Evolutionary conservation across 1,140 invertebrate genomes (phyloP), one percentile per base, ranked within the genome.

Genomic region (Drosophila lowei): DNA sequence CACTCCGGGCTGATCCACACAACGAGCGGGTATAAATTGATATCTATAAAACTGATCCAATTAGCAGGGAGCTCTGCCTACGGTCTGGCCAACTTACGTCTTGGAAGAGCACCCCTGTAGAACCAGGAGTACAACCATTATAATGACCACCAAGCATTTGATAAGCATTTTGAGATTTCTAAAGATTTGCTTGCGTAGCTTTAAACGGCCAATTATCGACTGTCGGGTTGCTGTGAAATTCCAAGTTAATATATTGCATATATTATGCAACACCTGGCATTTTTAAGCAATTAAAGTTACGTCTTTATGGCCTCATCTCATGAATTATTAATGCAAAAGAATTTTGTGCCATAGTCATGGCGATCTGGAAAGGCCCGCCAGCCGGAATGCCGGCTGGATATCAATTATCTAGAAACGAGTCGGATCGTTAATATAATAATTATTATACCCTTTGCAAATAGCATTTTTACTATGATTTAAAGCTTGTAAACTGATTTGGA

Each of bases 281-380:
- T 25, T 5, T 6, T 5, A 25, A 18, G 18, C 18, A 18, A 18
- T 18, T 18, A 18, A 18, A 18, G 1, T 18, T 18, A 25, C 23
- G 23, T 4, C 23, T 25, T 25, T 25, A 25, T 25, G 23, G 23
- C 50, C 44, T 44, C 53, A 65, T 77, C 44, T 44, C 53, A 72
- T 77, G 73, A 77, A 73, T 68, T 48, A 67, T 77, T 72, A 73
- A 74, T 78, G 41, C 57, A 70, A n/a, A 41, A 54, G 43, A 48
- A 53, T 72, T 73, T 56, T 57, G 46, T 6, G 23, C 23, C 23
- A 25, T 25, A 5, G 23, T 52, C 46, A 55, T 65, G 53, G 38
- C 28, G 18, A 34, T 49, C 16, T 49, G 44, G 48, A 44, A 21
- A 9, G 23, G 23, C 23, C 23, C 4, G 23, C 48, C 25, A 41